These are phyloP conservation scores for Silurus lanzhouensis DNA, from an alignment of 2,797 vertebrate genomes.

Conservation along the genomic window DNA sequence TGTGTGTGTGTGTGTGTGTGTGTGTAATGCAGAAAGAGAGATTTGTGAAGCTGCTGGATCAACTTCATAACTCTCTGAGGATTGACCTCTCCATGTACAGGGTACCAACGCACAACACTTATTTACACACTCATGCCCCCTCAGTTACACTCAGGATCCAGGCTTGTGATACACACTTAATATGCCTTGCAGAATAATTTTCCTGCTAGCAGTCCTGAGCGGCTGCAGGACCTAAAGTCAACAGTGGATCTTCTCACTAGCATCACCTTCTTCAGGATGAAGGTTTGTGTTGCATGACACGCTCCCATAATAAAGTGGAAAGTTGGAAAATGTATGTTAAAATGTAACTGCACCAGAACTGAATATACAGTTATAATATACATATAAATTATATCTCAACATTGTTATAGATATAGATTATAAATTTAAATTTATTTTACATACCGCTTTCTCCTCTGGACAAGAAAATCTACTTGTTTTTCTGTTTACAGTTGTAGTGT, in stretches of 20 bases:
- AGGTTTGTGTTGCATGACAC: constrained; percentile 66
- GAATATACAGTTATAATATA: background rate
- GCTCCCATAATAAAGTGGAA: too few species aligned
- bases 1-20: constrained; percentile 72
- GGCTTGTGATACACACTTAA: background rate
- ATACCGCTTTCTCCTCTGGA: background rate
- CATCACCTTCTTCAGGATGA: constrained; percentile 90
- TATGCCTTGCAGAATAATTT: constrained; percentile 80
- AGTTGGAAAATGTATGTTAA: background rate
- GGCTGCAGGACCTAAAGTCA: constrained; percentile 86
- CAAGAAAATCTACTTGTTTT: background rate
- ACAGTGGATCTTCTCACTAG: constrained; percentile 88
- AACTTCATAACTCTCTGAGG: constrained; percentile 94
- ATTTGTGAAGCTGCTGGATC: constrained; percentile 96
- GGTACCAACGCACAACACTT: constrained; percentile 70
- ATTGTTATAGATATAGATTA: background rate
- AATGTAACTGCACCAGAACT: background rate
- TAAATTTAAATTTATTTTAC: background rate
- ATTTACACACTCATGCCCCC: background rate
- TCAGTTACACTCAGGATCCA: background rate
- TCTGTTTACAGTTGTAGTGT: background rate
- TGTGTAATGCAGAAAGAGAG: constrained; percentile 90
- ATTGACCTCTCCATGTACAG: constrained; percentile 98
- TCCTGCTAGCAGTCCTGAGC: constrained; percentile 84
- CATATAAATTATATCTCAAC: too few species aligned